Evolutionary conservation across 2,113 vertebrate species (phyloP).

Genomic region (Meleagris gallopavo): DNA sequence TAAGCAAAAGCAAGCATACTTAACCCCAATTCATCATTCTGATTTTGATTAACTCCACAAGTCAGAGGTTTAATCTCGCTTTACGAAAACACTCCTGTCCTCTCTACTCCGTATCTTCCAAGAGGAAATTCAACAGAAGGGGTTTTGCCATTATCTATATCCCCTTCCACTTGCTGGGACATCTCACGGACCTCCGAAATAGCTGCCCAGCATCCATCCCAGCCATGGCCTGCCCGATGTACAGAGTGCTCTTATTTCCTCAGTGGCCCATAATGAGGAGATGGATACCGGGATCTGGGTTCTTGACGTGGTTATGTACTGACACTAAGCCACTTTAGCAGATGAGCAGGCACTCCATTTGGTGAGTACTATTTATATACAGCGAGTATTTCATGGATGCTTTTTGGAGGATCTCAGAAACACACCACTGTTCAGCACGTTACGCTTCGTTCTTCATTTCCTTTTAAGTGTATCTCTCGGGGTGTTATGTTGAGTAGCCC

Average conservation of each 20-base stretch:
- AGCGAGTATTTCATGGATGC: background rate
- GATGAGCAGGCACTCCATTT: conserved; percentile 43
- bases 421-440: background rate
- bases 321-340: conserved; percentile 47
- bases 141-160: background rate
- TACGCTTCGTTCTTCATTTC: conserved; percentile 13
- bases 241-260: background rate
- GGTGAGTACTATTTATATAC: conserved; percentile 23
- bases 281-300: background rate
- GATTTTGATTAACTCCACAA: conserved; percentile 59
- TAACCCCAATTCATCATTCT: conserved; percentile 58
- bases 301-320: background rate
- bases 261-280: background rate
- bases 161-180: background rate
- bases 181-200: background rate
- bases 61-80: conserved; percentile 39
- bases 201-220: background rate
- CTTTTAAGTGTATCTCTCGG: conserved; percentile 45
- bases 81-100: conserved; percentile 38
- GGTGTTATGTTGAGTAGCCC: conserved; percentile 40
- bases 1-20: conserved; percentile 29
- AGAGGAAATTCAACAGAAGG: background rate
- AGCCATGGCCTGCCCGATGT: background rate
- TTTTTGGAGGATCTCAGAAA: conserved; percentile 49
- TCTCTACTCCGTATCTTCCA: background rate